These are phyloP conservation scores for Glyphotaelius pellucidus DNA, from an alignment of 2,888 invertebrate species.

Conservation along the genomic window DNA sequence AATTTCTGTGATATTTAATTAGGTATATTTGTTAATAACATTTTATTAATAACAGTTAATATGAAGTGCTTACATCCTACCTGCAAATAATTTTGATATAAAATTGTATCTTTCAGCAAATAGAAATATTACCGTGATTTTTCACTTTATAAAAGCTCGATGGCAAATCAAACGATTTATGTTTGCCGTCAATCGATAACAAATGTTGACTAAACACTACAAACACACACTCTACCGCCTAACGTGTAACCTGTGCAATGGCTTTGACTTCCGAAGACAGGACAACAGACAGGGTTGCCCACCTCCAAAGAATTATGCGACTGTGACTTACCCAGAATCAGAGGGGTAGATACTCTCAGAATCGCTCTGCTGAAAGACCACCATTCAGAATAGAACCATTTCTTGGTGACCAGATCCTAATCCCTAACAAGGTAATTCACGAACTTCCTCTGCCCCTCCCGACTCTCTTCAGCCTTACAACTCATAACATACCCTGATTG, in stretches of 20 bases:
- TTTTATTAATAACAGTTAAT: too few species aligned
- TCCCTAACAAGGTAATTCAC: too few species aligned
- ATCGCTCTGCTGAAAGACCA: too few species aligned
- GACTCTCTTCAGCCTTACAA: too few species aligned
- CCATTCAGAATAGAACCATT: too few species aligned
- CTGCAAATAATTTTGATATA: neutral
- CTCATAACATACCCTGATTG: neutral
- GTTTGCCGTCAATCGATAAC: neutral
- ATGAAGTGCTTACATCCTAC: neutral
- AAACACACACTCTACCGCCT: too few species aligned
- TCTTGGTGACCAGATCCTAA: too few species aligned
- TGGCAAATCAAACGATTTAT: neutral
- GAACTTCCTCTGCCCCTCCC: too few species aligned
- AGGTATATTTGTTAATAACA: too few species aligned
- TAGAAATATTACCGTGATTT: too few species aligned
- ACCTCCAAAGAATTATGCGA: neutral
- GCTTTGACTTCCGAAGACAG: slow-evolving; percentile 16
- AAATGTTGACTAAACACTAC: slow-evolving; percentile 22
- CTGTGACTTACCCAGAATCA: neutral
- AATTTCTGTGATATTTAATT: too few species aligned
- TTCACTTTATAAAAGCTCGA: neutral
- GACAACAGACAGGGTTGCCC: neutral
- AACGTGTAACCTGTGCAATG: slow-evolving; percentile 7
- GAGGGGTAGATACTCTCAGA: too few species aligned
- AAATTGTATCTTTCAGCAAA: neutral